Evolutionary conservation across 1,140 invertebrate genomes (phyloP).

Genomic region (Maconellicoccus hirsutus): DNA sequence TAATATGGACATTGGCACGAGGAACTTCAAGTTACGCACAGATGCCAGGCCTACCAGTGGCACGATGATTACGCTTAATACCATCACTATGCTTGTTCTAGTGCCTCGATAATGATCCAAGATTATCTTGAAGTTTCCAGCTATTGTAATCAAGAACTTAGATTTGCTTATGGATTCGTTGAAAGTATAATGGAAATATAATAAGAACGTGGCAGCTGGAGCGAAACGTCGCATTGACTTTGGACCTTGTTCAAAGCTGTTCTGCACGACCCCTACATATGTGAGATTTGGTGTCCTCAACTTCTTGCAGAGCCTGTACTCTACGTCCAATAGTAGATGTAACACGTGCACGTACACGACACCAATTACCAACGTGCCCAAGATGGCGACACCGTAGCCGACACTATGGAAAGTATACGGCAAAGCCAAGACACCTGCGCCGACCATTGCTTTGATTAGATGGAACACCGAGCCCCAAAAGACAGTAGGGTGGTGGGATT

Average conservation of each 20-base stretch:
- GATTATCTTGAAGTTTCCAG: slow-evolving; percentile 52
- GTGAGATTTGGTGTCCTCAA: slow-evolving; percentile 51
- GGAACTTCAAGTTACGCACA: slow-evolving; percentile 55
- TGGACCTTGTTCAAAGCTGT: slow-evolving; percentile 54
- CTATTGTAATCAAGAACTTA: slow-evolving; percentile 76
- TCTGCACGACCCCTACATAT: slow-evolving; percentile 55
- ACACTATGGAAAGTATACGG: slow-evolving; percentile 41
- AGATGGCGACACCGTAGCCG: slow-evolving; percentile 37
- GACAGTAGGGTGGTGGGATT: slow-evolving; percentile 55
- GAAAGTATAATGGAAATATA: slow-evolving; percentile 58
- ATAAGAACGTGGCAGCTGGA: slow-evolving; percentile 44
- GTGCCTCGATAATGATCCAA: slow-evolving; percentile 38
- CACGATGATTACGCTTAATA: slow-evolving; percentile 46
- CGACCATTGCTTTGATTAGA: slow-evolving; percentile 39
- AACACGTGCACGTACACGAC: slow-evolving; percentile 12
- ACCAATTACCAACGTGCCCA: slow-evolving; percentile 34
- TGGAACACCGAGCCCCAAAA: slow-evolving; percentile 41
- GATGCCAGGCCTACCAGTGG: slow-evolving; percentile 53
- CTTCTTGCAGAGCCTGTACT: slow-evolving; percentile 55
- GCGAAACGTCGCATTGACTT: slow-evolving; percentile 35
- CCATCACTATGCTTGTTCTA: slow-evolving; percentile 36
- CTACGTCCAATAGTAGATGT: slow-evolving; percentile 39
- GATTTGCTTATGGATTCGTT: slow-evolving; percentile 81
- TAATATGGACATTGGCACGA: slow-evolving; percentile 59
- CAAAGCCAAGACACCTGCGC: slow-evolving; percentile 44